Evolutionary conservation across 2,113 vertebrate species (phyloP).

Genomic region (Protobothrops flavoviridis): DNA sequence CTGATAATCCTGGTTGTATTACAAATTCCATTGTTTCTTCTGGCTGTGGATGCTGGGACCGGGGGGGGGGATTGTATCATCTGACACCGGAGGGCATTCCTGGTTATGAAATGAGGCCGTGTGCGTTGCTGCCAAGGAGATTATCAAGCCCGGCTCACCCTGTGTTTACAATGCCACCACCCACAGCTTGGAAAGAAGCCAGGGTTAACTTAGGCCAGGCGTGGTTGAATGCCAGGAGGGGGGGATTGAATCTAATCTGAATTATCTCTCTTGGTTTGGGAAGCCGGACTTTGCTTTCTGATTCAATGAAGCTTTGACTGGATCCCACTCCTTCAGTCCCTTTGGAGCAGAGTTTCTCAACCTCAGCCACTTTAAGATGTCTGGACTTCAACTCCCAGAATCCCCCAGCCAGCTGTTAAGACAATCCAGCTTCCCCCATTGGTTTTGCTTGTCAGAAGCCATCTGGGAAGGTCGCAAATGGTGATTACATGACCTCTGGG

Average conservation of each 20-base stretch:
- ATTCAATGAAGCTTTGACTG: not conserved
- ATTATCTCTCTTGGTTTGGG: conserved; percentile 42
- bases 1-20: not conserved
- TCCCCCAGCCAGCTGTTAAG: not conserved
- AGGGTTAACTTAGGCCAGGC: conserved; percentile 49
- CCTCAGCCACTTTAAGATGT: not conserved
- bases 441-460: not conserved
- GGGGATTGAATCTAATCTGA: conserved; percentile 48
- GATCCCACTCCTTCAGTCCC: not conserved
- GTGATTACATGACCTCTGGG: not conserved
- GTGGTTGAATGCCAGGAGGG: not conserved
- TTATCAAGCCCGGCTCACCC: not conserved
- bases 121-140: not conserved
- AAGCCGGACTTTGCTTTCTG: conserved; percentile 25
- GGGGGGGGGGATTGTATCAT: not conserved
- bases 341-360: not conserved
- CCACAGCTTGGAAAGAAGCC: not conserved
- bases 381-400: not conserved
- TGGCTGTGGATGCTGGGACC: not conserved
- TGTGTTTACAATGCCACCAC: not conserved
- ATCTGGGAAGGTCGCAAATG: not conserved
- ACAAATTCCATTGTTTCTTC: not conserved
- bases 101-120: not conserved
- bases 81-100: not conserved
- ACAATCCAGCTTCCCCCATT: not conserved